phyloP scores from a whole-genome alignment of 1,140 invertebrate genomes.

The Ridgeia piscesae region DNA sequence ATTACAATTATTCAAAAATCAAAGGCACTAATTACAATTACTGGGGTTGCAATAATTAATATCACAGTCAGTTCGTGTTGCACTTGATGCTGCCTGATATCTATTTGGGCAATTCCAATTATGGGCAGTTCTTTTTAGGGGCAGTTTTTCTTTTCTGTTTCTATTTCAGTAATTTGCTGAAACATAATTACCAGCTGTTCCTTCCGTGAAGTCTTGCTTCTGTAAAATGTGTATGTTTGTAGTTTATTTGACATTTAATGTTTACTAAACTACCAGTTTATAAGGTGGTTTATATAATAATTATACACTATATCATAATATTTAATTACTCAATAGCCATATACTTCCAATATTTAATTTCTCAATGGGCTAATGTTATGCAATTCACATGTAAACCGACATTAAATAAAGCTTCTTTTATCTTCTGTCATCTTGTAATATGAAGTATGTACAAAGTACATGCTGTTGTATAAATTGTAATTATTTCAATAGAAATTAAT shows the following conservation, averaged over 20 bases:
- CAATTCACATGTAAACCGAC: too few species aligned
- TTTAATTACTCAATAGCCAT: too few species aligned
- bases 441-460: background rate
- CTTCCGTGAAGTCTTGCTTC: background rate
- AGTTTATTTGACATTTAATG: background rate
- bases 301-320: background rate
- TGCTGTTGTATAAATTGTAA: background rate
- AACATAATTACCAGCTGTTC: background rate
- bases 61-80: background rate
- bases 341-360: background rate
- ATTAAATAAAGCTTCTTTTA: too few species aligned
- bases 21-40: constrained; percentile 2
- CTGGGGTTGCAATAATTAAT: background rate
- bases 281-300: background rate
- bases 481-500: background rate
- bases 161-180: background rate
- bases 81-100: background rate
- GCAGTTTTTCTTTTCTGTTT: background rate
- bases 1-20: background rate
- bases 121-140: background rate
- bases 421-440: too few species aligned
- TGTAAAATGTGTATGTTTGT: background rate
- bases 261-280: background rate
- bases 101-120: background rate
- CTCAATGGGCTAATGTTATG: too few species aligned